Evolutionary conservation across 1,140 invertebrate genomes (phyloP), one percentile per base, ranked within the genome.

Genomic region (Sweltsa coloradensis): DNA sequence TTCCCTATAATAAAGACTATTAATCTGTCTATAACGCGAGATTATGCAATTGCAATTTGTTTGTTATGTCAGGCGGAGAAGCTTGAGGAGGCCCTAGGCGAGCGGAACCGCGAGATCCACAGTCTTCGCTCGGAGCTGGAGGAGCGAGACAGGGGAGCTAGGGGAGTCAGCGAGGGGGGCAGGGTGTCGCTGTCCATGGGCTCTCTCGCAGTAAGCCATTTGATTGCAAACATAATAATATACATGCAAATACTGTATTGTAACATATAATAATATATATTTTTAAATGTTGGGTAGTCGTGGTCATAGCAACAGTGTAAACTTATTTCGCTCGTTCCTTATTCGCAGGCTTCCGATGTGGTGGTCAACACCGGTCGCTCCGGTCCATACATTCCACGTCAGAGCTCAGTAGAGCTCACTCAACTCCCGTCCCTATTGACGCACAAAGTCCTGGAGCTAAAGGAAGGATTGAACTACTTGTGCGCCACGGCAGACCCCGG

Each of bases 61-160:
- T n/a, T n/a, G n/a, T n/a, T n/a, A n/a, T n/a, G n/a, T n/a, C 49
- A 69, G 67, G 62, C 63, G 5, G 61, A 68, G 50, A 55, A 58
- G 49, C 50, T 69, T 16, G 59, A 68, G 43, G 43, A 56, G 27
- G 55, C 53, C n/a, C 34, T 64, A 25, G 53, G 50, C n/a, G 53
- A 61, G 48, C 45, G 57, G 27, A 61, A 55, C 21, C 29, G 53
- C 13, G 53, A 59, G 37, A 51, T 62, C 5, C 53, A 51, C 16
- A 51, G 51, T 19, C 45, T 58, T 11, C 41, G 14, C 51, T 53
- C 5, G 21, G 36, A 47, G 6, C 5, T 26, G 46, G 24, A 40
- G 36, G 46, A 14, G 0, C 46, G 46, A 4, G 22, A 34, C 18
- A 16, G 43, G 23, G 25, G 36, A 45, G 9, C 22, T 24, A 9